Base-by-base conservation (phyloP, 2,113 vertebrate genomes). In the Peromyscus maniculatus region DNA sequence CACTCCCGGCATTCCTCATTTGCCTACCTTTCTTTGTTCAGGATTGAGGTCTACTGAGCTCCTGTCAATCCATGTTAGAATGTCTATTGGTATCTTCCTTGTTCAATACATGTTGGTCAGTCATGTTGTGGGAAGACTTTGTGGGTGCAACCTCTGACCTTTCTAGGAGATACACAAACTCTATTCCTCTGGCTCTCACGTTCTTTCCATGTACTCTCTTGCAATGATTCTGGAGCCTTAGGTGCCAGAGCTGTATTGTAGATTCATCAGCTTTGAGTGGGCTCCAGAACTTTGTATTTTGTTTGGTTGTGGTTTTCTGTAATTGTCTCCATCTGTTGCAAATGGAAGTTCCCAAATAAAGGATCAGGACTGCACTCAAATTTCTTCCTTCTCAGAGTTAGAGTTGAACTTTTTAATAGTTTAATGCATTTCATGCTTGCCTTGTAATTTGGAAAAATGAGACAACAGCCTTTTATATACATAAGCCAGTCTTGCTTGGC, bases 381-480 rank as follows among this genome's bases (percentile, higher is more conserved):
- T 80, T 64, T n/a, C 24, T 97, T 78, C 92, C 16, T 93, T 71
- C 28, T 64, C 4, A 43, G 12, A 79, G n/a, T 71, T 86, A 89
- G 5, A 17, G 13, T 24, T 46, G 16, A 24, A 19, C 49, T 26
- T 49, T 46, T 24, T 64, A 6, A 24, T 87, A 5, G 80, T n/a
- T 36, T 26, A 1, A 10, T n/a, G 10, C 0, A 64, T 46, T 67
- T 95, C 6, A 24, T 82, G 2, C 24, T 66, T 95, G 33, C 72
- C 24, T 83, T 90, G 55, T 55, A 92, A 55, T 36, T 83, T 57
- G 28, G 57, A 84, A 11, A 94, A 33, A 19, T 36, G 36, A 91
- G 36, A 24, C 59, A 95, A 82, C 43, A 4, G 1, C 71, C 33
- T 3, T 55, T 91, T 84, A 86, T 33, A 31, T 26, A n/a, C 78